Base-by-base conservation (phyloP, 2,797 vertebrate species). In the Bradypodion ventrale region DNA sequence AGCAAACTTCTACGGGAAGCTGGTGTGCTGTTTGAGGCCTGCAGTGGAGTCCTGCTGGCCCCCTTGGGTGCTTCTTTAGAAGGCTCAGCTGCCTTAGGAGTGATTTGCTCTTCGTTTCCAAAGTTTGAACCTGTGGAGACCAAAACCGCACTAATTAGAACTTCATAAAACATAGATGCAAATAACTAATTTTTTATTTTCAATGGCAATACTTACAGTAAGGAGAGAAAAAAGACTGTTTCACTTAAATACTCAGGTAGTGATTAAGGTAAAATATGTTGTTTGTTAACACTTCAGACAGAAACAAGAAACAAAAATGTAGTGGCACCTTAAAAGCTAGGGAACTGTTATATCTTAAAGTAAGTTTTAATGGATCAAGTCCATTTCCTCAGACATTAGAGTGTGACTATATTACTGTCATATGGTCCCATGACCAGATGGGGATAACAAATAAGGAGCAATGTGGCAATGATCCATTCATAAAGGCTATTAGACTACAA, bases 1-100 rank as follows among this genome's bases (percentile, higher is more conserved):
- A 98, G 97, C 88, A 98, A 93, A 87, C 96, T 96, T 92, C 95
- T 97, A 80, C 97, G 97, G 35, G 97, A 94, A 23, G 96, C 94
- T 0, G 93, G 95, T 0, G 93, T 93, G 68, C 90, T 94, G 85
- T 95, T 97, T 1, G 96, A 90, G 21, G 93, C 93, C 13, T 95
- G 96, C 0, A 91, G 88, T 0, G 93, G 85, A 77, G 66, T 92
- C 83, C 95, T 96, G 86, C 89, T 66, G 37, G 92, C 91, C n/a
- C 92, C 91, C 44, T 95, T 96, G 89, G 95, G 62, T n/a, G 87
- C 25, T 2, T 98, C 97, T 83, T 94, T 95, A 81, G 94, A 89
- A 80, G 95, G 85, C 52, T 90, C 92, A 75, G 95, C 85, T 81
- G 92, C 77, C 92, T 95, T 97, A 75, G 93, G 88, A 84, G 93